These are phyloP conservation scores for Botia almorhae DNA, from an alignment of 2,797 vertebrate species.

Conservation along the genomic window DNA sequence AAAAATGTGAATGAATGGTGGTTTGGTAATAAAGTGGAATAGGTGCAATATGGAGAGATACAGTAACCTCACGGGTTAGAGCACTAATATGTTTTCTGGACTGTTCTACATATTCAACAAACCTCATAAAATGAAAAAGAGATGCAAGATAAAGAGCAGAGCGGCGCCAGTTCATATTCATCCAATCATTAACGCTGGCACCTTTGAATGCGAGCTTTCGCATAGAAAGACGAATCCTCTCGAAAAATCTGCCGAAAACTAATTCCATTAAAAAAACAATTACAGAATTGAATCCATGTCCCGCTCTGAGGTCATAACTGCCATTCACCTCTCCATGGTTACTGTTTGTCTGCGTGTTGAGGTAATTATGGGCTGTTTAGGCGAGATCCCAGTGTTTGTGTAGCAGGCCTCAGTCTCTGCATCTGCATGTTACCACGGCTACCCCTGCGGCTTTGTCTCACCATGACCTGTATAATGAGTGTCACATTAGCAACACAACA, in stretches of 20 bases:
- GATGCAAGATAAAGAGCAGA: slow-evolving; percentile 29
- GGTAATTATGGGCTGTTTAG: slow-evolving; percentile 78
- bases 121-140: slow-evolving; percentile 46
- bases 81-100: slow-evolving; percentile 49
- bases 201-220: slow-evolving; percentile 55
- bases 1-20: slow-evolving; percentile 53
- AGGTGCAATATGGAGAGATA: slow-evolving; percentile 45
- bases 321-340: slow-evolving; percentile 64
- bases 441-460: slow-evolving; percentile 93
- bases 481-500: slow-evolving; percentile 99
- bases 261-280: slow-evolving; percentile 64
- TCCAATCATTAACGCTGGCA: slow-evolving; percentile 49
- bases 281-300: slow-evolving; percentile 61
- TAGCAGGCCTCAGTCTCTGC: slow-evolving; percentile 76
- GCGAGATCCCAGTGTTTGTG: slow-evolving; percentile 80
- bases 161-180: slow-evolving; percentile 54
- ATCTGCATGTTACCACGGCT: slow-evolving; percentile 88
- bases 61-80: slow-evolving; percentile 52
- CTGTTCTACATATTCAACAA: slow-evolving; percentile 59
- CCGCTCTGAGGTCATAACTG: slow-evolving; percentile 59
- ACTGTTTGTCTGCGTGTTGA: slow-evolving; percentile 62
- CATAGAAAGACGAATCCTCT: slow-evolving; percentile 54
- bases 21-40: slow-evolving; percentile 52
- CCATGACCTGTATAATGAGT: slow-evolving; percentile 99
- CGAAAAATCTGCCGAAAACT: slow-evolving; percentile 51